Percentiles rank a stretch among this genome's conserved stretches.
Evolutionary conservation across 92 coral and sea anemone genomes (phyloP).

Genomic region (Galaxea fascicularis): DNA sequence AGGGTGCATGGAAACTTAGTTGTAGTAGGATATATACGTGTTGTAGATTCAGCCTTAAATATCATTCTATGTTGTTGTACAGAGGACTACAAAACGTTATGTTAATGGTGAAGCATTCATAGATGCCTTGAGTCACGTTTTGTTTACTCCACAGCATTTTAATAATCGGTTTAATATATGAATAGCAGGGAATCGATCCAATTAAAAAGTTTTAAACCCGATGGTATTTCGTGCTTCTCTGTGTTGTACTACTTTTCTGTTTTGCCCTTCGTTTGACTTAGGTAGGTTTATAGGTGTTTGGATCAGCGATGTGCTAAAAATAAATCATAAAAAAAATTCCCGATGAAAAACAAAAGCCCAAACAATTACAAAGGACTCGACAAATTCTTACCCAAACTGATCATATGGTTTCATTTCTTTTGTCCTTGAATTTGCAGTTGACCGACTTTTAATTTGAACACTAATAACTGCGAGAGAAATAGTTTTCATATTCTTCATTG

Average conservation of each 20-base stretch:
- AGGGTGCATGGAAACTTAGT: background rate
- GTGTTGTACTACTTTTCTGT: background rate
- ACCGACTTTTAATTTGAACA: constrained; percentile 58
- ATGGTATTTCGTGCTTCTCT: background rate
- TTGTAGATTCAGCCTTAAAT: background rate
- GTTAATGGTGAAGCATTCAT: constrained; percentile 11
- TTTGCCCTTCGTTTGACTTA: background rate
- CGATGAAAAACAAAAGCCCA: constrained; percentile 15
- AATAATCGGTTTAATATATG: constrained; percentile 24
- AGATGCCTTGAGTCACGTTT: constrained; percentile 40
- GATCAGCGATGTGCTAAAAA: constrained; percentile 24
- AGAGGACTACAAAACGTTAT: background rate
- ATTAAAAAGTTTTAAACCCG: constrained; percentile 20
- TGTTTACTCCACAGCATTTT: constrained; percentile 46
- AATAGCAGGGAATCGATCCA: constrained; percentile 36
- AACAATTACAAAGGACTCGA: constrained; percentile 30
- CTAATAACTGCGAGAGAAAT: constrained; percentile 36
- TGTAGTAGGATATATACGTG: background rate
- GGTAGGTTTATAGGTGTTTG: background rate
- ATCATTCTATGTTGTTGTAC: background rate
- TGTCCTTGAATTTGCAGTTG: constrained; percentile 51
- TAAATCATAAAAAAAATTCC: constrained; percentile 15
- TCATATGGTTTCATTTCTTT: constrained; percentile 19
- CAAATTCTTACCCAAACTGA: constrained; percentile 37
- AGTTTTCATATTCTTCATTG: constrained; percentile 37